phyloP scores from a whole-genome alignment of 2,113 vertebrate species.

The Nothobranchius kuhntae region DNA sequence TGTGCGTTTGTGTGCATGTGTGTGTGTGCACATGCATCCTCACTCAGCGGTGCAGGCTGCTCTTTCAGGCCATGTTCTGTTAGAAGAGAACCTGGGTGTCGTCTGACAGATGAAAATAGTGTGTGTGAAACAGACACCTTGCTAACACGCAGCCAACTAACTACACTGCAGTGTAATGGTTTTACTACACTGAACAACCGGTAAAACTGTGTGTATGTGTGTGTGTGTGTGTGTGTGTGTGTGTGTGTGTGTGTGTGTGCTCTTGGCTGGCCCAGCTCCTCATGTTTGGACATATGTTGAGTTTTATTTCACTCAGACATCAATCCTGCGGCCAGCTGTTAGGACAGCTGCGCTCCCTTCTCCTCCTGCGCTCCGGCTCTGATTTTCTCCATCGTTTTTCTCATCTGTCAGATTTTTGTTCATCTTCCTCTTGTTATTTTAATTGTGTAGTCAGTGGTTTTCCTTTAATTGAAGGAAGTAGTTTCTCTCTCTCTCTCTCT shows the following conservation, averaged over 20 bases:
- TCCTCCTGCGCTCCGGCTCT: conserved; percentile 19
- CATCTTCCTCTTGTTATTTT: neutral
- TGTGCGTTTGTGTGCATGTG: neutral
- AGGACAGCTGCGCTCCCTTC: conserved; percentile 86
- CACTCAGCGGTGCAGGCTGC: neutral
- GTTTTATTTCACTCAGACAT: conserved; percentile 98
- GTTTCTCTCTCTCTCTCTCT: neutral
- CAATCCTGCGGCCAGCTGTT: conserved; percentile 97
- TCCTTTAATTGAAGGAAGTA: neutral
- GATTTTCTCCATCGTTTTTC: neutral
- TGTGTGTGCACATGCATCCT: too few relatives aligned
- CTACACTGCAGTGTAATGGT: conserved; percentile 67
- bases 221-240: conserved; percentile 17
- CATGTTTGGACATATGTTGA: conserved; percentile 98
- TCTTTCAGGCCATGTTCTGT: conserved; percentile 55
- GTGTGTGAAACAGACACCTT: conserved; percentile 70
- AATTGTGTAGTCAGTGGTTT: neutral
- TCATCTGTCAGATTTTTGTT: conserved; percentile 17
- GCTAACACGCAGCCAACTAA: conserved; percentile 63
- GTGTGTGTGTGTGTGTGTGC: conserved; percentile 39
- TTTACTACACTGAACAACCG: conserved; percentile 50
- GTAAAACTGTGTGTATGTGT: neutral
- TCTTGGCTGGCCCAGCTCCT: conserved; percentile 80
- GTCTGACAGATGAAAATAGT: conserved; percentile 78
- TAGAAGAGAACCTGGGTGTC: conserved; percentile 63